These are phyloP conservation scores for Hyposoter didymator DNA, from an alignment of 2,888 invertebrate genomes.

Conservation along the genomic window DNA sequence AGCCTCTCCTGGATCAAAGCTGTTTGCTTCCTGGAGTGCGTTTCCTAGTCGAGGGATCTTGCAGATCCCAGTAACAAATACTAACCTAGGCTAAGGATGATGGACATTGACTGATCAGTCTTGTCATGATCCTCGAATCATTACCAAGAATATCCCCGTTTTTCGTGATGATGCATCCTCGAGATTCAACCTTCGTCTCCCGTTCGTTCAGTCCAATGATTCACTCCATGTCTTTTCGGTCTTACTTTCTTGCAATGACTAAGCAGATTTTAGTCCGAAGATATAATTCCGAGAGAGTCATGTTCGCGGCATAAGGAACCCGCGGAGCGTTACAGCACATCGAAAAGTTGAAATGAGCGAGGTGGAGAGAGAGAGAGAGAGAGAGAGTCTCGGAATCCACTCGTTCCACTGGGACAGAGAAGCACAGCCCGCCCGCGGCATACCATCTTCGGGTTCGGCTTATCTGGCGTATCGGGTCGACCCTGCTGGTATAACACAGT, in stretches of 20 bases:
- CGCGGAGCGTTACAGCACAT: conserved; percentile 56
- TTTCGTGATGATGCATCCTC: conserved; percentile 13
- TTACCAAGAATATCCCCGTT: not conserved
- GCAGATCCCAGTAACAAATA: conserved; percentile 6
- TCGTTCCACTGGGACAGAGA: conserved; percentile 41
- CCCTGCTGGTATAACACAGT: conserved; percentile 61
- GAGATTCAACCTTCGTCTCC: conserved; percentile 25
- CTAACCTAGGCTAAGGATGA: conserved; percentile 1
- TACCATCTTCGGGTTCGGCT: conserved; percentile 80
- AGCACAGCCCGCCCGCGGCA: conserved; percentile 71
- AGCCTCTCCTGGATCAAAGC: conserved; percentile 35
- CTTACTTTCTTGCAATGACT: conserved; percentile 74
- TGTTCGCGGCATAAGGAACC: conserved; percentile 74
- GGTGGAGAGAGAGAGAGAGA: conserved; percentile 1
- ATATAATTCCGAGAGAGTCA: conserved; percentile 69
- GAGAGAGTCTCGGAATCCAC: conserved; percentile 46
- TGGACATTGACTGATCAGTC: conserved; percentile 11
- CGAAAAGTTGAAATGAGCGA: conserved; percentile 7
- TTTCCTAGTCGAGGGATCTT: conserved; percentile 28
- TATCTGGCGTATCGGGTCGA: conserved; percentile 67
- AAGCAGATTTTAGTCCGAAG: conserved; percentile 74
- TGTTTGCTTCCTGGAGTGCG: conserved; percentile 23
- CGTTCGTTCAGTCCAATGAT: conserved; percentile 8
- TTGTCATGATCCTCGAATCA: not conserved
- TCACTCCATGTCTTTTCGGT: conserved; percentile 45